These are phyloP conservation scores for Epinotia nisella DNA, from an alignment of 2,888 invertebrate species.

Conservation along the genomic window DNA sequence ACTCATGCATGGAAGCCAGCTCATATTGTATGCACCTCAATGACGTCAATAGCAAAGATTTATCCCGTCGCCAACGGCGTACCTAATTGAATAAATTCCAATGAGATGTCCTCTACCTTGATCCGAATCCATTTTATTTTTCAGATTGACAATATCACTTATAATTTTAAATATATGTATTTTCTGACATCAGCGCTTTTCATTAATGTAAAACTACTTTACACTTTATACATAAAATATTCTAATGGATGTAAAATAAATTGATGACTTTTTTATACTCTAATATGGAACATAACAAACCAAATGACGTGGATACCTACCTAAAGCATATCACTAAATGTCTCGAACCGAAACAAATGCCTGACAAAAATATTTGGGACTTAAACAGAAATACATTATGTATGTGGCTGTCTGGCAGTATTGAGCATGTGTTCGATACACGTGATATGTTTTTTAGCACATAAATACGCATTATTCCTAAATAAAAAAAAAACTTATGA, in stretches of 20 bases:
- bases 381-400: conserved; percentile 43
- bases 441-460: conserved; percentile 33
- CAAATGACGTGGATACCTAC: conserved; percentile 17
- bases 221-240: neutral
- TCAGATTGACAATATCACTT: conserved; percentile 50
- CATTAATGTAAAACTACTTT: neutral
- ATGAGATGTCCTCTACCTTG: conserved; percentile 68
- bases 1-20: conserved; percentile 39
- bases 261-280: neutral
- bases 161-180: conserved; percentile 43
- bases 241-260: neutral
- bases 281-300: neutral
- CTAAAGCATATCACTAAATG: conserved; percentile 46
- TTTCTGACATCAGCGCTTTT: neutral
- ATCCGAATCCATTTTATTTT: conserved; percentile 65
- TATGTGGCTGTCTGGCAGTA: conserved; percentile 41
- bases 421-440: conserved; percentile 36
- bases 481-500: conserved; percentile 9
- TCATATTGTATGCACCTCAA: conserved; percentile 59
- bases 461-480: conserved; percentile 12
- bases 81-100: conserved; percentile 58
- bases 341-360: conserved; percentile 48
- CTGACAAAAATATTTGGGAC: conserved; percentile 48
- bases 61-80: conserved; percentile 66
- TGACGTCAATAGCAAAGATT: conserved; percentile 69